phyloP scores from a whole-genome alignment of 1,140 invertebrate species.

The Eumaeus atala region DNA sequence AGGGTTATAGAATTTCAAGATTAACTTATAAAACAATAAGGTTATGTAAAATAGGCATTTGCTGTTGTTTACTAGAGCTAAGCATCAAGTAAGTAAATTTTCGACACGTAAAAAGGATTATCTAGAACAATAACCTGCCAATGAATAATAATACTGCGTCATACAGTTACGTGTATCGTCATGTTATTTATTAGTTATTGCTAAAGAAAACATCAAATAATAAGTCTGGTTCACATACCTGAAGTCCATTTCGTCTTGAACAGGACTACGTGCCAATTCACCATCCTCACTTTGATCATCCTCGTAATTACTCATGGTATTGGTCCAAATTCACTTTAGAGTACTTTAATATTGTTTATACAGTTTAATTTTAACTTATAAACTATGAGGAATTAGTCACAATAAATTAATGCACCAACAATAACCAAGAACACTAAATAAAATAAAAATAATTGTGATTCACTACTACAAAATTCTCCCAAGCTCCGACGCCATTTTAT shows the following conservation, averaged over 20 bases:
- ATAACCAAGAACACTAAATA: background rate
- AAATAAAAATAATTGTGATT: background rate
- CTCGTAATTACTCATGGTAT: conserved; percentile 72
- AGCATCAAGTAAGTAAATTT: too few species aligned
- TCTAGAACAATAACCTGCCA: conserved; percentile 17
- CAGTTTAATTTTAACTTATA: background rate
- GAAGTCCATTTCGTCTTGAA: conserved; percentile 77
- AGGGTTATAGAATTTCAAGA: too few species aligned
- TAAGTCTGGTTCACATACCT: conserved; percentile 64
- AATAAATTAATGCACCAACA: too few species aligned
- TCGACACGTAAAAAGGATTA: too few species aligned
- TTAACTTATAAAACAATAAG: too few species aligned
- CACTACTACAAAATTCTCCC: conserved; percentile 4
- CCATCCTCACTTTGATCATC: conserved; percentile 85
- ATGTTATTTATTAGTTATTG: too few species aligned
- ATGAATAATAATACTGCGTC: too few species aligned
- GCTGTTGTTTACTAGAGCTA: too few species aligned
- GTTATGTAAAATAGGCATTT: too few species aligned
- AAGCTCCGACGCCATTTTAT: conserved; percentile 32
- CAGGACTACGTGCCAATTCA: conserved; percentile 81
- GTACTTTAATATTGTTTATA: too few species aligned
- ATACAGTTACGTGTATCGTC: too few species aligned
- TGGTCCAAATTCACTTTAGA: conserved; percentile 25
- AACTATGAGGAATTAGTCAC: background rate
- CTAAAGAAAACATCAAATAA: too few species aligned